phyloP scores from a whole-genome alignment of 2,888 invertebrate genomes.

The Penaeus monodon region DNA sequence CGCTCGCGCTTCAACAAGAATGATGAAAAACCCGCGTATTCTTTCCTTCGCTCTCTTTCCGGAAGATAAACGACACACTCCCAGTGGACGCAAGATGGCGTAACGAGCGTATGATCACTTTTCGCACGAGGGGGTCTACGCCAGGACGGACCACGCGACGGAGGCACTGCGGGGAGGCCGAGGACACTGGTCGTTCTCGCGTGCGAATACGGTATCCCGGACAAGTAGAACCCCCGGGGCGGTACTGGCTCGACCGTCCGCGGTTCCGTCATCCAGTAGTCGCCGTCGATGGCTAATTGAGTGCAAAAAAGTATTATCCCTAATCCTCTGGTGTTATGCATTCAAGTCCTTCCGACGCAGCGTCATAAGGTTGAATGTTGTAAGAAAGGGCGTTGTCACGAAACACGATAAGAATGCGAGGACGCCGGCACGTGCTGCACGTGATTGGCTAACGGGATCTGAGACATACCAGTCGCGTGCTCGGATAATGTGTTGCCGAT shows the following conservation, averaged over 20 bases:
- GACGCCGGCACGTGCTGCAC: constrained; percentile 14
- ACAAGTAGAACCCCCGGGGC: constrained; percentile 32
- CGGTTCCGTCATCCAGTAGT: neutral
- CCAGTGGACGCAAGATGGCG: too few relatives aligned
- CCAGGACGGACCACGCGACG: too few relatives aligned
- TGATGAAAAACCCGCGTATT: too few relatives aligned
- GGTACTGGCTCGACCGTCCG: constrained; percentile 2
- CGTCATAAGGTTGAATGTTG: too few relatives aligned
- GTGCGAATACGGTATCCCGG: neutral
- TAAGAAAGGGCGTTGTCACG: too few relatives aligned
- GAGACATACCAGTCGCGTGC: constrained; percentile 1
- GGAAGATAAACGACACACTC: too few relatives aligned
- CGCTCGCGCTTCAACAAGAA: too few relatives aligned
- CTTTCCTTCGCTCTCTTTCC: too few relatives aligned
- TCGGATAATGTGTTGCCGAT: neutral
- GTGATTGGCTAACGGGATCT: constrained; percentile 37
- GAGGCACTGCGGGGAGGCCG: neutral
- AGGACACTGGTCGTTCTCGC: neutral
- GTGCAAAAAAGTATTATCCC: neutral
- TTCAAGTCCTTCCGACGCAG: too few relatives aligned
- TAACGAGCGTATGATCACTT: too few relatives aligned
- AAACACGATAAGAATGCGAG: neutral
- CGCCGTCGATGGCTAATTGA: constrained; percentile 1
- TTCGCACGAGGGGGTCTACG: too few relatives aligned
- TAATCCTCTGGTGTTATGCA: too few relatives aligned